Conservation (phyloP, 2,113 vertebrate genomes). For the Nematolebias whitei region DNA sequence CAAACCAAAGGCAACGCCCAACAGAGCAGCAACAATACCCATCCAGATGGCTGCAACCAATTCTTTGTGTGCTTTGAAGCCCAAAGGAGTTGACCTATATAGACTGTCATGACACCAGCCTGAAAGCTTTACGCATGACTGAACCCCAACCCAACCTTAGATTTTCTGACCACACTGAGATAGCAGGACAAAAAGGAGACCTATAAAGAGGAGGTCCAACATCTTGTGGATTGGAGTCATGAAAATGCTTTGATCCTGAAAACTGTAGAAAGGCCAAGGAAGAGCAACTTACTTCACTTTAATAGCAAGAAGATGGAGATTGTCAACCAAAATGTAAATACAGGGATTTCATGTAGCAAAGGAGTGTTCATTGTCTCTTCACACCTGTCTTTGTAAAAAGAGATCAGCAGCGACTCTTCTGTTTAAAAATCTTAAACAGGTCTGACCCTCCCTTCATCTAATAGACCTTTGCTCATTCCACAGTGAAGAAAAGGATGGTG, state of each 20-base stretch:
- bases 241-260: neutral
- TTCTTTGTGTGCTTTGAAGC: slow-evolving; percentile 2
- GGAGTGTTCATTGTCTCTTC: too few species aligned
- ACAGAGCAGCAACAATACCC: neutral
- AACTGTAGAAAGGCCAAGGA: too few species aligned
- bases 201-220: neutral
- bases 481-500: neutral
- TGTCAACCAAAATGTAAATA: neutral
- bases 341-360: neutral
- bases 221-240: neutral
- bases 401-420: neutral
- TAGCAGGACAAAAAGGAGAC: neutral
- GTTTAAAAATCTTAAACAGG: neutral
- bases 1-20: neutral
- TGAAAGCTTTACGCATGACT: too few species aligned
- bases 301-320: neutral
- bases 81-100: neutral
- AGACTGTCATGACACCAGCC: too few species aligned
- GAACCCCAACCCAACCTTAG: neutral
- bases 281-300: too few species aligned
- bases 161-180: too few species aligned
- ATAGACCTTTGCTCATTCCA: neutral
- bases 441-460: neutral
- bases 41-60: neutral
- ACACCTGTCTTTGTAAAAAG: neutral